Base-by-base conservation (phyloP, 2,797 vertebrate genomes). In the Anisognathus igniventris region DNA sequence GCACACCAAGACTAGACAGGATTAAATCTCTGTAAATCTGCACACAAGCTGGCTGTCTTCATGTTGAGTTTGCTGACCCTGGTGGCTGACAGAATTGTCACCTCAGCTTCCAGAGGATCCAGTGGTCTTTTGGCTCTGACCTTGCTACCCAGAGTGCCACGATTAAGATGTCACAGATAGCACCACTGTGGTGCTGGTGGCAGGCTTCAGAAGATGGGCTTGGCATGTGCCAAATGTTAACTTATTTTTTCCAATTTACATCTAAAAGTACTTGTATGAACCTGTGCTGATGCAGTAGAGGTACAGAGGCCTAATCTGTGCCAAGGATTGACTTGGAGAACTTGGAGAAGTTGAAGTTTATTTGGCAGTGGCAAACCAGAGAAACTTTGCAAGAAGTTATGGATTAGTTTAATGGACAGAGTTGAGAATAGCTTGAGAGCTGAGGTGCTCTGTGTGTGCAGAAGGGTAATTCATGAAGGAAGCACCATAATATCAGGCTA, bases 1-100 rank as follows among this genome's bases (percentile, higher is more conserved):
- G 24, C 86, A 70, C 1, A 12, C 31, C 42, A 57, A 78, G 79
- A 71, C 40, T 23, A 42, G 39, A 25, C 30, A 31, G 73, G 77
- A 84, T 90, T 78, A 82, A 80, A 54, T 50, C 54, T 76, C 72
- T 56, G 19, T 90, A 74, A 71, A 67, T 66, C 65, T 53, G 68
- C 45, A 18, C 35, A 28, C 28, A 47, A 17, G 20, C 7, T 27
- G 35, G 27, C 53, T 79, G 45, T 70, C 53, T 83, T 80, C 45
- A 11, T 0, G 0, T 47, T 48, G 64, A 2, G 4, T 58, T 81
- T 57, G 45, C 50, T 95, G 31, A 28, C 15, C 30, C 47, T 42
- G 4, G 10, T 50, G 37, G 47, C 17, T 90, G 62, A 51, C 24
- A 64, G 77, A 61, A 57, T 47, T 17, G 22, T 66, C 44, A 16